Conservation (phyloP, 1,140 invertebrate genomes). For the Metopolophium dirhodum region DNA sequence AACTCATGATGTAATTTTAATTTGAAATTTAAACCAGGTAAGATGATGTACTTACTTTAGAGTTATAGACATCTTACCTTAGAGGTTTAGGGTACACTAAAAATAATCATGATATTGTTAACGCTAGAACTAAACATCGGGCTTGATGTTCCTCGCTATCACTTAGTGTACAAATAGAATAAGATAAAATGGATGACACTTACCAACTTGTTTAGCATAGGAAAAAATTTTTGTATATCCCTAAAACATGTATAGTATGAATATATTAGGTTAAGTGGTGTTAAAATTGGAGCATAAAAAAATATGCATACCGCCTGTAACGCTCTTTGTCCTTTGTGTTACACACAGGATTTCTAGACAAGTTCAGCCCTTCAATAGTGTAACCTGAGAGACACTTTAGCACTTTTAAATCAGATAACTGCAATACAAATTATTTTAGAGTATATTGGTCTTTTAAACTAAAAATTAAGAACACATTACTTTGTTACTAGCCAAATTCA, state of each 20-base stretch:
- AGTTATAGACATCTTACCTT: conserved; percentile 7
- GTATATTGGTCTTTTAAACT: background rate
- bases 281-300: background rate
- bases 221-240: conserved; percentile 41
- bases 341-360: conserved; percentile 30
- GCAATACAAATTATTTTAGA: background rate
- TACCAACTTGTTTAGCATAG: conserved; percentile 42
- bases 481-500: conserved; percentile 30
- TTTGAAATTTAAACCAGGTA: conserved; percentile 29
- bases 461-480: background rate
- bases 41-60: conserved; percentile 43
- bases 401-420: conserved; percentile 48
- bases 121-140: conserved; percentile 32
- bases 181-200: conserved; percentile 21
- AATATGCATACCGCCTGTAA: conserved; percentile 4
- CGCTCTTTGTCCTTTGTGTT: conserved; percentile 41
- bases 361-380: conserved; percentile 42
- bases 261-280: background rate
- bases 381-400: conserved; percentile 6
- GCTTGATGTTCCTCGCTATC: background rate
- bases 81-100: background rate
- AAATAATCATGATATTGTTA: conserved; percentile 32
- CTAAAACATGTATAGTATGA: background rate
- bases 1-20: background rate
- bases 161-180: conserved; percentile 13